Conservation (phyloP, 2,888 invertebrate genomes). For the Apeira syringaria region DNA sequence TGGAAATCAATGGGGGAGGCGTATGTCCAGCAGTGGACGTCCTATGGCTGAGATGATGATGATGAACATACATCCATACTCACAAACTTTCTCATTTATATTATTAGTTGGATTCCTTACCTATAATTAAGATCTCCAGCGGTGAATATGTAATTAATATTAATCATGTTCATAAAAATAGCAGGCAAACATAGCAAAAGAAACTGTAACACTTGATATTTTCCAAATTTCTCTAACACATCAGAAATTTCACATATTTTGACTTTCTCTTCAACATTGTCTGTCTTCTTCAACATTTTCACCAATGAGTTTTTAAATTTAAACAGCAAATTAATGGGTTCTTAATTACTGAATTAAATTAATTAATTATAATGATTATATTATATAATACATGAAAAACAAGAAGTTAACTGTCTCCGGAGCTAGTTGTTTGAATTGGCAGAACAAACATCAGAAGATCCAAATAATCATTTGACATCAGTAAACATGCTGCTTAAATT, state of each 20-base stretch:
- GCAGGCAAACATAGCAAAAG: slow-evolving; percentile 50
- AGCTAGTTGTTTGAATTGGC: not conserved
- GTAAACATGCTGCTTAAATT: not conserved
- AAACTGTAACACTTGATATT: slow-evolving; percentile 65
- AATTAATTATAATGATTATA: no score
- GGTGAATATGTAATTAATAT: slow-evolving; percentile 66
- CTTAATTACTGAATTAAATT: no score
- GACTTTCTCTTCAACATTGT: not conserved
- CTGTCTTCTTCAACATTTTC: slow-evolving; percentile 4
- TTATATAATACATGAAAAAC: no score
- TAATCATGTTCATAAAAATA: slow-evolving; percentile 55
- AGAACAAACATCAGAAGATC: not conserved
- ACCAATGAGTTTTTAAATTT: no score
- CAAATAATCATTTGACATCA: not conserved
- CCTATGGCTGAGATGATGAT: no score
- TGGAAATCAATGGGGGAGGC: no score
- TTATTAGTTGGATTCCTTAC: no score
- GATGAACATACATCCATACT: no score
- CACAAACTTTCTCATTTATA: no score
- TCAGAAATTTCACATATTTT: slow-evolving; percentile 42
- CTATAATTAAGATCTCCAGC: slow-evolving; percentile 62
- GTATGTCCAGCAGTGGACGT: no score
- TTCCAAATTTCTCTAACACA: slow-evolving; percentile 65
- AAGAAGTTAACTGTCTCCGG: no score
- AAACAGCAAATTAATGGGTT: no score